Base-by-base conservation (phyloP, 1,140 invertebrate species). In the Halyomorpha halys region DNA sequence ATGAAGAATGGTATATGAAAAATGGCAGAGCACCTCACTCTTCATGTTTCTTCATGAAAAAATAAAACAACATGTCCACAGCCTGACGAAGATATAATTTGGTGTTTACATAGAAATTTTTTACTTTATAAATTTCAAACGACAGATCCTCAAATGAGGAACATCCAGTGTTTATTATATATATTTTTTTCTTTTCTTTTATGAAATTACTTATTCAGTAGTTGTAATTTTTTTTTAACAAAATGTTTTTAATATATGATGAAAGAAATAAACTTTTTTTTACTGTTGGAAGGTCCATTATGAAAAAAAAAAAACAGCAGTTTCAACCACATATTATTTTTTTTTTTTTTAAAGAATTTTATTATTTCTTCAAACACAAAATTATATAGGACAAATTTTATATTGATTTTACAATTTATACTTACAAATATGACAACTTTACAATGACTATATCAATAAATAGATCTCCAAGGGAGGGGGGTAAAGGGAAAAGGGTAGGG, bases 331-430 rank as follows among this genome's bases (percentile, higher is more conserved):
- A 63, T 67, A 67, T 67, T 62, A 49, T 67, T 67, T 65, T 67
- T 67, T 45, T 65, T 67, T 67, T 67, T 64, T 67, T 63, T 62
- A 62, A 62, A 65, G 44, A 59, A 62, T 65, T 67, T 67, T 44
- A 65, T 62, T 65, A 67, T 65, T 67, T 67, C 63, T 67, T 63
- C 61, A 67, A 67, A 67, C 64, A 68, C 67, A 68, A 68, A 68
- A 66, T 65, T 65, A 65, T 68, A 68, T 68, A 68, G 67, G 67
- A 68, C 67, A 68, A 66, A 54, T 66, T 63, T 59, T 34, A 59
- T 61, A 64, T 66, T 39, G 56, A 44, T 53, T 68, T 65, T 66
- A 67, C 62, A 67, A 64, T 60, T 61, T 65, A 44, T 67, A 67
- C 62, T 67, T 67, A 67, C 66, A 67, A 67, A 60, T 68, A 65